A percentile compares a stretch with the other conserved stretches of the same genome.
phyloP scores from a whole-genome alignment of 1,140 invertebrate genomes.

The Drosophila pseudoobscura region DNA sequence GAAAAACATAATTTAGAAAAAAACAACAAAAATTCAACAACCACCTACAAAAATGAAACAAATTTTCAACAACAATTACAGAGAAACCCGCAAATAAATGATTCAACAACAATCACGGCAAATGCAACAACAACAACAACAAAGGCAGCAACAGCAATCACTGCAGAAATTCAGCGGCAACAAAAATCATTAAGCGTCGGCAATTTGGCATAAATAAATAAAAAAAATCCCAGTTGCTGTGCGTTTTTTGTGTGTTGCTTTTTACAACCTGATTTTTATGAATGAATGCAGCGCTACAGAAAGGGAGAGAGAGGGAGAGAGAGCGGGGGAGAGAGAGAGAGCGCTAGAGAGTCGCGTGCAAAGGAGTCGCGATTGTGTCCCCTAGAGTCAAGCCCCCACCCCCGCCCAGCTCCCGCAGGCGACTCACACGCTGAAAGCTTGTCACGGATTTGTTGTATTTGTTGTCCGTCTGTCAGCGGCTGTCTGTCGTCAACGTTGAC shows the following conservation, averaged over 20 bases:
- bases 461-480: slow-evolving; percentile 37
- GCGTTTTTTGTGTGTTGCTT: slow-evolving; percentile 39
- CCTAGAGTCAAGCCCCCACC: slow-evolving; percentile 1
- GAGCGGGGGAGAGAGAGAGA: slow-evolving; percentile 18
- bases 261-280: slow-evolving; percentile 82
- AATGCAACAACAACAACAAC: slow-evolving; percentile 6
- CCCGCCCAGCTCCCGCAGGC: slow-evolving; percentile 7
- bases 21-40: not conserved
- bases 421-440: slow-evolving; percentile 40
- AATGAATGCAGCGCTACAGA: slow-evolving; percentile 68
- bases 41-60: not conserved
- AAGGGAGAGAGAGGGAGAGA: slow-evolving; percentile 1
- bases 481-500: slow-evolving; percentile 37
- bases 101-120: slow-evolving; percentile 1
- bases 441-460: slow-evolving; percentile 36
- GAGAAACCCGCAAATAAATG: too few relatives aligned
- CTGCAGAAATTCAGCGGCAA: slow-evolving; percentile 20
- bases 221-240: slow-evolving; percentile 64
- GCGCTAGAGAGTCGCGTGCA: slow-evolving; percentile 61
- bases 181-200: slow-evolving; percentile 43
- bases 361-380: slow-evolving; percentile 45
- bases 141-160: not conserved
- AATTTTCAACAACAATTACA: not conserved
- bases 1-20: too few relatives aligned
- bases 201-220: slow-evolving; percentile 78